phyloP scores from a whole-genome alignment of 37 sponge, comb jelly and placozoan genomes.

The Diacarnus erythraeanus region DNA sequence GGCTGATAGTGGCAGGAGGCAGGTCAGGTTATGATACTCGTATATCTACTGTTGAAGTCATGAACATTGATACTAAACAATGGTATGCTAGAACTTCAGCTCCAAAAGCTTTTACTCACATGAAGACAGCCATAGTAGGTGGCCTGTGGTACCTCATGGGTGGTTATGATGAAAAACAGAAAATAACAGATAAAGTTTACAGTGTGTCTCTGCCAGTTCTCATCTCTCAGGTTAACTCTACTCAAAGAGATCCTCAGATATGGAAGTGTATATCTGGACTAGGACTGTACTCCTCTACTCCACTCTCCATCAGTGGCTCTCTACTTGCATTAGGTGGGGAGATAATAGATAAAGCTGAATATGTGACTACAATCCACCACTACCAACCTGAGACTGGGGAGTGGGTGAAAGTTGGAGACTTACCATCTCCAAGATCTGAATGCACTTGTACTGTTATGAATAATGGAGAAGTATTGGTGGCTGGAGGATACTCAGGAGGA shows the following conservation, averaged over 20 bases:
- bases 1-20: slow-evolving; percentile 14
- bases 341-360: neutral
- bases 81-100: neutral
- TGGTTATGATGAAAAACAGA: neutral
- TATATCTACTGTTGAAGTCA: neutral
- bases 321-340: slow-evolving; percentile 15
- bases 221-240: neutral
- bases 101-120: neutral
- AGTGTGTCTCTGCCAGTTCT: neutral
- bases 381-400: slow-evolving; percentile 3
- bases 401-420: slow-evolving; percentile 16
- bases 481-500: slow-evolving; percentile 17
- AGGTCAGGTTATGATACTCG: neutral
- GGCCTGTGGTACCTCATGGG: neutral
- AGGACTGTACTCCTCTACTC: neutral
- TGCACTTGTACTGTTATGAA: neutral
- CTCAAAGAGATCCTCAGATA: neutral
- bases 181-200: neutral
- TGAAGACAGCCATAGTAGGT: neutral
- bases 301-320: slow-evolving; percentile 4
- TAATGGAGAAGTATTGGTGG: slow-evolving; percentile 10
- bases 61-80: neutral
- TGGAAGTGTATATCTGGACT: slow-evolving; percentile 7
- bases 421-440: neutral
- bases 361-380: slow-evolving; percentile 9